Base-by-base conservation (phyloP, 2,888 invertebrate species). In the Synanthedon myopaeformis region DNA sequence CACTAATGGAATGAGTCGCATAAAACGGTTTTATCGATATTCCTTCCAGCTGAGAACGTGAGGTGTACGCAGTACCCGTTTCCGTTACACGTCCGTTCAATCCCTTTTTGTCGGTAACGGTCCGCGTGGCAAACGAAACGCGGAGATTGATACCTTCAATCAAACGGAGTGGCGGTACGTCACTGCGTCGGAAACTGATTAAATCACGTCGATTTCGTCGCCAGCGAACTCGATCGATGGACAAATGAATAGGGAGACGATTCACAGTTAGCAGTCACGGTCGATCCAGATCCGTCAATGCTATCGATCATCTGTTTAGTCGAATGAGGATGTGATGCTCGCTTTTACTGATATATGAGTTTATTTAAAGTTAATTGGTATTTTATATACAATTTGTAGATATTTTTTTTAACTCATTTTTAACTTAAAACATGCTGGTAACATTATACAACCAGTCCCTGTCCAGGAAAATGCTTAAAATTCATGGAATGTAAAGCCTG, bases 81-180 rank as follows among this genome's bases (percentile, higher is more conserved):
- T 84, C 84, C 83, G 85, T 84, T 83, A 82, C 78, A 12, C 77
- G 76, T 72, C 72, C 75, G 82, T 76, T 77, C 82, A 51, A 53
- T 52, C 85, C 84, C 83, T 84, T 85, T 83, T 84, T 82, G 79
- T 79, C 74, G 68, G 72, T 85, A 84, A 85, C 85, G 84, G 84
- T 83, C 65, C 72, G 73, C 67, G 70, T 74, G 76, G 74, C 73
- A 77, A 83, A 83, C 83, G 82, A 83, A 83, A 77, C 70, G 66
- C 58, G 66, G 70, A 83, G 82, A 84, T 83, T 81, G 84, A 85
- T 85, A 82, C 84, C 79, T 83, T 79, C 82, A 76, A 82, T 84
- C 82, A 79, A 74, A 75, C 67, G 66, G 69, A 72, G 75, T 76
- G 77, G 79, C 80, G 73, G 80, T 76, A 79, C 78, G 71, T 75